These are phyloP conservation scores for Muscina levida DNA, from an alignment of 2,888 invertebrate genomes.

Conservation along the genomic window DNA sequence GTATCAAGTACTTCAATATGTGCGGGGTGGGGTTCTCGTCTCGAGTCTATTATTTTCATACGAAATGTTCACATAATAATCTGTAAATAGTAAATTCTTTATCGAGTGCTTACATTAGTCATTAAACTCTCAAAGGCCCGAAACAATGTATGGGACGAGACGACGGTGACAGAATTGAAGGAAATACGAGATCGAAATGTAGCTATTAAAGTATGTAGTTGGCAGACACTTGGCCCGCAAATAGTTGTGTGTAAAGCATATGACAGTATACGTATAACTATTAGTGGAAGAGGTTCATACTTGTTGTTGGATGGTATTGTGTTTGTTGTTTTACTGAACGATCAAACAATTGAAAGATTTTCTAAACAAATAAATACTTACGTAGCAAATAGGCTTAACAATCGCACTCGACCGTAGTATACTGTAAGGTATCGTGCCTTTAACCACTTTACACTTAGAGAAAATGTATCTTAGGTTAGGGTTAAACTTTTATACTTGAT, in stretches of 20 bases:
- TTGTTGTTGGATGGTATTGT: conserved; percentile 3
- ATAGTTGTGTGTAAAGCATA: neutral
- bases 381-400: conserved; percentile 25
- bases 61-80: conserved; percentile 34
- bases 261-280: neutral
- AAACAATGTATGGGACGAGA: conserved; percentile 30
- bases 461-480: too few relatives aligned
- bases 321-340: neutral
- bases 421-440: too few relatives aligned
- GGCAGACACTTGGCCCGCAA: neutral
- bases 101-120: conserved; percentile 38
- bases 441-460: too few relatives aligned
- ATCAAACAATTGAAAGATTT: conserved; percentile 47
- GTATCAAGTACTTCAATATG: neutral
- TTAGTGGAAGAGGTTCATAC: neutral
- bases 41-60: neutral
- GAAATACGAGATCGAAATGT: conserved; percentile 24
- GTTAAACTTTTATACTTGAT: too few relatives aligned
- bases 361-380: conserved; percentile 43
- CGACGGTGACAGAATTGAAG: neutral
- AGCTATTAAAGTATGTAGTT: conserved; percentile 22
- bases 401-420: conserved; percentile 14
- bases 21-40: neutral
- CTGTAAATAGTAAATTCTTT: conserved; percentile 33
- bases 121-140: conserved; percentile 25